Percentiles rank a stretch among this genome's conserved stretches.
phyloP scores from a whole-genome alignment of 1,140 invertebrate species.

The Pseudomyrmex dendroicus region DNA sequence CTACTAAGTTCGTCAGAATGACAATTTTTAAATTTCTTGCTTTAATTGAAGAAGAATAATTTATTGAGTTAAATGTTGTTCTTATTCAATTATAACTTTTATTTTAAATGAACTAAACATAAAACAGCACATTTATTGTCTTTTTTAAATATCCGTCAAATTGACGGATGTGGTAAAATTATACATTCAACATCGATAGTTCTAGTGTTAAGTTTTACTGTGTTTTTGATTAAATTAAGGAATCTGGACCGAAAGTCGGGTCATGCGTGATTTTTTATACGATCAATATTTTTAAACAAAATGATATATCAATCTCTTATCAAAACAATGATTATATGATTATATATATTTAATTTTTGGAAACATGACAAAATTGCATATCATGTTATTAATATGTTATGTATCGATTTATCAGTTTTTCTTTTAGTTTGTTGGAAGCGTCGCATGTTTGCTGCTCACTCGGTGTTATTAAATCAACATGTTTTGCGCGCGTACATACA shows the following conservation, averaged over 20 bases:
- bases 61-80: too few species aligned
- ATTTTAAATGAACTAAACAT: too few species aligned
- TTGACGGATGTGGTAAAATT: too few species aligned
- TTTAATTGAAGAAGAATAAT: too few species aligned
- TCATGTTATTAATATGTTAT: neutral
- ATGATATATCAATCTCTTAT: neutral
- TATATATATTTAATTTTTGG: neutral
- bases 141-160: too few species aligned
- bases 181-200: too few species aligned
- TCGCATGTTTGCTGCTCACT: neutral
- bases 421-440: neutral
- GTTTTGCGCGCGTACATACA: neutral
- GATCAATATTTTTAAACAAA: neutral
- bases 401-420: neutral
- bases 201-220: conserved; percentile 4
- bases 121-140: too few species aligned
- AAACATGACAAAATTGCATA: neutral
- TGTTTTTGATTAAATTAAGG: neutral
- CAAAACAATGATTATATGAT: neutral
- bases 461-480: conserved; percentile 31
- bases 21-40: too few species aligned
- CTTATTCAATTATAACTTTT: too few species aligned
- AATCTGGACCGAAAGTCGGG: neutral
- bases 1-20: too few species aligned
- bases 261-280: neutral